Percentiles rank a stretch among this genome's conserved stretches.
phyloP scores from a whole-genome alignment of 1,140 invertebrate genomes.

The Charaxes varanes region DNA sequence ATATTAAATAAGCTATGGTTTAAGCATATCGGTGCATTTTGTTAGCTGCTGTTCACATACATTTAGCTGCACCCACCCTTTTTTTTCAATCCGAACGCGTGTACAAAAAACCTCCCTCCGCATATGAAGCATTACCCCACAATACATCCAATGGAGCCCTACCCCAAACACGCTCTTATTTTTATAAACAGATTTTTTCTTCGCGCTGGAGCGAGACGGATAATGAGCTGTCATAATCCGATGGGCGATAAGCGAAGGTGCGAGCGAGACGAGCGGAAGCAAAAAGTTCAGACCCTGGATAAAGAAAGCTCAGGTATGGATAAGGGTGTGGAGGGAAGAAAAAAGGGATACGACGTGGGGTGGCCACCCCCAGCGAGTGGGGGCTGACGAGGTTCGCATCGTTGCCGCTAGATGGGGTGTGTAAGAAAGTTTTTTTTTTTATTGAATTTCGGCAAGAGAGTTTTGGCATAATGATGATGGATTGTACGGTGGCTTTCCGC shows the following conservation, averaged over 20 bases:
- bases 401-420: conserved; percentile 62
- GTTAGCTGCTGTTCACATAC: no score
- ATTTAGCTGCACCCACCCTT: no score
- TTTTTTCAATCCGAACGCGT: conserved; percentile 58
- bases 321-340: conserved; percentile 69
- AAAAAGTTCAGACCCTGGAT: conserved; percentile 64
- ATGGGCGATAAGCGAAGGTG: conserved; percentile 11
- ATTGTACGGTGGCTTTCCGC: conserved; percentile 62
- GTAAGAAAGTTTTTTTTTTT: conserved; percentile 64
- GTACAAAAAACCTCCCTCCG: conserved; percentile 63
- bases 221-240: conserved; percentile 26
- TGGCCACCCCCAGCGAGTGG: conserved; percentile 36
- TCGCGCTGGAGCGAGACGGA: conserved; percentile 37
- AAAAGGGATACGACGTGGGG: conserved; percentile 66
- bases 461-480: conserved; percentile 71
- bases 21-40: no score
- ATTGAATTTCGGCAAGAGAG: conserved; percentile 65
- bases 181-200: conserved; percentile 70
- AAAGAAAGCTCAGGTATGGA: conserved; percentile 71
- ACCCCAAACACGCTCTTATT: conserved; percentile 57
- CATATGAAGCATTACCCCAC: conserved; percentile 69
- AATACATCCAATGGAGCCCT: conserved; percentile 58
- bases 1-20: no score
- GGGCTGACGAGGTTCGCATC: conserved; percentile 37
- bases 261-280: conserved; percentile 54